phyloP scores from a whole-genome alignment of 2,888 invertebrate species.

The Xylota segnis region DNA sequence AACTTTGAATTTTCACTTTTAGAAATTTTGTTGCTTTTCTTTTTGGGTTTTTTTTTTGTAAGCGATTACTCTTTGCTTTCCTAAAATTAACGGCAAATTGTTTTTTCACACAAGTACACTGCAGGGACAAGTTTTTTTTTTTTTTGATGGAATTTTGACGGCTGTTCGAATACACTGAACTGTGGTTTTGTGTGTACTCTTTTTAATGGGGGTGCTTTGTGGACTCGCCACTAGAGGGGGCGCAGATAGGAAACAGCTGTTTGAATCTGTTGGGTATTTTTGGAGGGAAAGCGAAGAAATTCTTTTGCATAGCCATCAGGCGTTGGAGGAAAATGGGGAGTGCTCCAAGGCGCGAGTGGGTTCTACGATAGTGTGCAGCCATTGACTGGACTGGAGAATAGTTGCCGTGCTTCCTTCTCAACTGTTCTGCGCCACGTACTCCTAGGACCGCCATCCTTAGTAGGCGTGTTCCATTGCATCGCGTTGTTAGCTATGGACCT shows the following conservation, averaged over 20 bases:
- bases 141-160: conserved; percentile 65
- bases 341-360: background rate
- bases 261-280: conserved; percentile 3
- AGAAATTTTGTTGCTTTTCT: conserved; percentile 29
- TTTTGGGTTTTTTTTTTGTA: conserved; percentile 13
- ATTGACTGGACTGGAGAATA: too few relatives aligned
- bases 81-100: conserved; percentile 71
- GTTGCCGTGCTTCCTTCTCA: background rate
- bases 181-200: conserved; percentile 45
- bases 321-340: background rate
- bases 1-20: conserved; percentile 49
- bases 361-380: too few relatives aligned
- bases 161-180: conserved; percentile 62
- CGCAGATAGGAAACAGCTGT: conserved; percentile 27
- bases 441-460: too few relatives aligned
- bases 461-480: too few relatives aligned
- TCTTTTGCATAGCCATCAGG: conserved; percentile 28
- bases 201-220: conserved; percentile 23
- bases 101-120: conserved; percentile 66
- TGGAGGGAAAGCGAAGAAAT: background rate
- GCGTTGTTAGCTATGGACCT: too few relatives aligned
- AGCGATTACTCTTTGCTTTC: conserved; percentile 20
- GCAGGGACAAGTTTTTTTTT: conserved; percentile 26
- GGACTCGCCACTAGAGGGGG: conserved; percentile 31
- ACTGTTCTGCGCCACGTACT: too few relatives aligned